A percentile compares a stretch with the other conserved stretches of the same genome.
These are phyloP conservation scores for Pterocles orientalis DNA, from an alignment of 2,113 vertebrate species.

Conservation along the genomic window DNA sequence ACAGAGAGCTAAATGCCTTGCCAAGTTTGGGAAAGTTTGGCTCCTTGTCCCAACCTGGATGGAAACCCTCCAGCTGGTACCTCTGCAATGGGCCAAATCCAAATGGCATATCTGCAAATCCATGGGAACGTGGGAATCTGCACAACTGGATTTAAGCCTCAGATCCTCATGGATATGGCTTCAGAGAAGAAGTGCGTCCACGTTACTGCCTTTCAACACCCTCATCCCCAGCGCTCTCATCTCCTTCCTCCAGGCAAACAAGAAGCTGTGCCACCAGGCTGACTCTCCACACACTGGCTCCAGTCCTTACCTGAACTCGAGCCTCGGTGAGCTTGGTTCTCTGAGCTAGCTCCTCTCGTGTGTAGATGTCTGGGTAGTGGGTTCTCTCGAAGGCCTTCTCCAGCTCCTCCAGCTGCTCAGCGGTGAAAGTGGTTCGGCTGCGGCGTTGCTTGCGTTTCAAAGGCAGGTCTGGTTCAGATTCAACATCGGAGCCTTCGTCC, in stretches of 20 bases:
- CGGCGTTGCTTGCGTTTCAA: conserved; percentile 97
- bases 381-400: conserved; percentile 98
- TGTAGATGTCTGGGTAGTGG: conserved; percentile 99
- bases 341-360: conserved; percentile 96
- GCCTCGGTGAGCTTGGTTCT: conserved; percentile 97
- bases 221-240: neutral
- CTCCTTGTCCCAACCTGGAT: neutral
- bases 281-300: fast-evolving
- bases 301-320: conserved; percentile 87
- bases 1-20: neutral
- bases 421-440: conserved; percentile 96
- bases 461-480: conserved; percentile 95
- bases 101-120: neutral
- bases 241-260: neutral
- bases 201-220: neutral
- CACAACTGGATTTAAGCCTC: neutral
- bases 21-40: neutral
- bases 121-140: neutral
- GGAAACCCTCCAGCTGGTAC: conserved; percentile 15
- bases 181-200: neutral
- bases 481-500: conserved; percentile 94
- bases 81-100: neutral
- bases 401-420: conserved; percentile 97
- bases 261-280: neutral
- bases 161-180: neutral